Conservation (phyloP, 2,888 invertebrate genomes). For the Amiota minor region DNA sequence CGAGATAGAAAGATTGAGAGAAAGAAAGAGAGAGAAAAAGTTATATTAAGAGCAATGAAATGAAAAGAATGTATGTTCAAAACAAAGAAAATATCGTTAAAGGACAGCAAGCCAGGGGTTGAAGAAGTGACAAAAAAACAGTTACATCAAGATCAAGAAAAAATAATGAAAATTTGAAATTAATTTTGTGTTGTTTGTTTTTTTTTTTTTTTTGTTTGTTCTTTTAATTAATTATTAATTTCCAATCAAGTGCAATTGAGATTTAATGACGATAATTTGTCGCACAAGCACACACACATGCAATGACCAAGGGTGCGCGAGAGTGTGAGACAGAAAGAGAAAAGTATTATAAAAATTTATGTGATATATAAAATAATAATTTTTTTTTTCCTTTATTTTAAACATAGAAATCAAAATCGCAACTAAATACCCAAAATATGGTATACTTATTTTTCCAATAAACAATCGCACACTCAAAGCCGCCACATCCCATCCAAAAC, state of each 20-base stretch:
- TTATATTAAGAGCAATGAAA: constrained; percentile 9
- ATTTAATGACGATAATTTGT: background rate
- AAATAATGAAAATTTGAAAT: background rate
- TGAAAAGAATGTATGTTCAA: background rate
- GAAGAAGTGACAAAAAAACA: background rate
- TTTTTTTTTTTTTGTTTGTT: constrained; percentile 6
- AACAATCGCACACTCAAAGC: too few relatives aligned
- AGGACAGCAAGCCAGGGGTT: background rate
- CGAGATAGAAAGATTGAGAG: constrained; percentile 14
- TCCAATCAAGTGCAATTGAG: background rate
- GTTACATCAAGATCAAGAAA: background rate
- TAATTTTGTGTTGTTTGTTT: background rate
- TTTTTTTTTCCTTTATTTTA: too few relatives aligned
- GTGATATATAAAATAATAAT: background rate
- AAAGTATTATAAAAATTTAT: background rate
- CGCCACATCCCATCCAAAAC: too few relatives aligned
- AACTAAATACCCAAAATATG: too few relatives aligned
- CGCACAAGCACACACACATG: constrained; percentile 11
- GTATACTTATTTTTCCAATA: too few relatives aligned
- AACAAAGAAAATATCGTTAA: constrained; percentile 4
- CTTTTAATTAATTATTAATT: background rate
- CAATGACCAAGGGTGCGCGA: background rate
- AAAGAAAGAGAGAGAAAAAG: constrained; percentile 1
- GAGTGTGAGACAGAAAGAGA: constrained; percentile 8
- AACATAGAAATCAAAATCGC: too few relatives aligned